Conservation (phyloP, 2,113 vertebrate species). For the Rhynchomys soricoides region DNA sequence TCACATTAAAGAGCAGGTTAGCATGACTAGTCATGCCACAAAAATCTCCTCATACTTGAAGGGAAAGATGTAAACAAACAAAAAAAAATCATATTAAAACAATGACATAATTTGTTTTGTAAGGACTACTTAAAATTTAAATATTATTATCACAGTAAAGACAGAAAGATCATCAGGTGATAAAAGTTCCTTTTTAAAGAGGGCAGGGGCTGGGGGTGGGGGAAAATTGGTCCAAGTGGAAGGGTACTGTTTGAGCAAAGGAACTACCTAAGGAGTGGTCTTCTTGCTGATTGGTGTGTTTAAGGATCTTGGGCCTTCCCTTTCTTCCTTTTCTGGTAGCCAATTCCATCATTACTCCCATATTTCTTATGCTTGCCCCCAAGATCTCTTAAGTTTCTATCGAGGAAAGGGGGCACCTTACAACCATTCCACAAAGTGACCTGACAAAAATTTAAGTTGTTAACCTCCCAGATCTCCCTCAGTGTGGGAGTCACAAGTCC, state of each 20-base stretch:
- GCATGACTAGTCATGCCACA: background rate
- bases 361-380: background rate
- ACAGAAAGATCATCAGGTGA: background rate
- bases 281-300: background rate
- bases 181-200: background rate
- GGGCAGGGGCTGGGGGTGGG: fast-evolving
- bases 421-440: background rate
- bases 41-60: background rate
- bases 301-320: background rate
- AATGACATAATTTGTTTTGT: too few relatives aligned
- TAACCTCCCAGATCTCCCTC: background rate
- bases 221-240: too few relatives aligned
- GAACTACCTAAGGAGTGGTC: background rate
- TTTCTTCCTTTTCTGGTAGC: background rate
- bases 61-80: background rate
- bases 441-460: background rate
- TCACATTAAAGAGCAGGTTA: background rate
- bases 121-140: background rate
- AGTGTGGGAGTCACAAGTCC: background rate
- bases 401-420: background rate
- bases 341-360: background rate
- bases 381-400: background rate
- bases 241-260: background rate
- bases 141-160: background rate
- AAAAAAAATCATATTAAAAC: background rate